phyloP scores from a whole-genome alignment of 2,797 vertebrate genomes.

The Gorsachius magnificus region DNA sequence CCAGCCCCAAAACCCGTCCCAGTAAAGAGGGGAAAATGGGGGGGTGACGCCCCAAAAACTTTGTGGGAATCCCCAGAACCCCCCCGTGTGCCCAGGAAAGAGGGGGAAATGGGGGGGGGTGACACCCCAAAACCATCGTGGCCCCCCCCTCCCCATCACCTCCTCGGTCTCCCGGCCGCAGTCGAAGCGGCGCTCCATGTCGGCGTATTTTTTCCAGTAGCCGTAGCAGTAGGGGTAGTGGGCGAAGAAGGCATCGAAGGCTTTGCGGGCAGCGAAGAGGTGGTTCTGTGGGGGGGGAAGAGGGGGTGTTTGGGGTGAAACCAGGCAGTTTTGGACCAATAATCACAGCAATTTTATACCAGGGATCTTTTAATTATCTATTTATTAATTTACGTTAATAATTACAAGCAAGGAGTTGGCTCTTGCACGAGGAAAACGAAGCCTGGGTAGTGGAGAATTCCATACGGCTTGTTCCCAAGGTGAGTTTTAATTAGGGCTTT shows the following conservation, averaged over 20 bases:
- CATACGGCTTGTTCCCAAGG: rapidly evolving
- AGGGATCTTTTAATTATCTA: rapidly evolving
- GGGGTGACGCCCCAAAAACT: neutral
- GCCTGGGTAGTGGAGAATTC: rapidly evolving
- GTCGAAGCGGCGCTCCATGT: conserved; percentile 82
- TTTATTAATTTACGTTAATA: rapidly evolving
- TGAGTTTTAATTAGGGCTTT: neutral
- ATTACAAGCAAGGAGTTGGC: rapidly evolving
- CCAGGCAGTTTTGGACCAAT: rapidly evolving
- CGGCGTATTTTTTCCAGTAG: conserved; percentile 89
- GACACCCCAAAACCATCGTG: too few relatives aligned
- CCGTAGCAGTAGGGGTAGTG: conserved; percentile 88
- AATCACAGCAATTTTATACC: rapidly evolving
- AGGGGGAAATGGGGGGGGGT: too few relatives aligned
- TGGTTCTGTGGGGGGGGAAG: conserved; percentile 75
- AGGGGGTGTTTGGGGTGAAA: neutral
- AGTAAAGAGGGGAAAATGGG: neutral
- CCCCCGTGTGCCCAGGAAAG: too few relatives aligned
- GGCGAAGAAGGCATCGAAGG: conserved; percentile 80
- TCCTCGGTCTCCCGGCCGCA: conserved; percentile 78
- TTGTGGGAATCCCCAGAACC: neutral
- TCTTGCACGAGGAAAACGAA: rapidly evolving
- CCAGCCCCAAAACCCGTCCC: neutral
- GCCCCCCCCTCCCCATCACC: conserved; percentile 55
- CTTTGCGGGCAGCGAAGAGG: conserved; percentile 75